Evolutionary conservation across 2,113 vertebrate genomes (phyloP).

Genomic region (Neoarius graeffei): DNA sequence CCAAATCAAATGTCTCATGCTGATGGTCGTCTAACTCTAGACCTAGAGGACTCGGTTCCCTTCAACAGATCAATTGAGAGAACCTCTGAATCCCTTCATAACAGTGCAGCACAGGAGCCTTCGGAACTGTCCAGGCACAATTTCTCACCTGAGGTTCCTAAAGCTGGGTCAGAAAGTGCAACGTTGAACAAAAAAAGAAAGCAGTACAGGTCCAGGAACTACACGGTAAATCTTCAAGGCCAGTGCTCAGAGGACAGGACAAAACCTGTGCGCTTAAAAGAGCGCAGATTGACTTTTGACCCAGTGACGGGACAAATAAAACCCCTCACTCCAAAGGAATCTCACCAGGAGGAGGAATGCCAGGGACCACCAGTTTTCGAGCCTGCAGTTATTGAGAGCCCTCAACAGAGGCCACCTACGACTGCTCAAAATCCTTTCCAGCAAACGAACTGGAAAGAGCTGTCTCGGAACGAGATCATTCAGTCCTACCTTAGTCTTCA

Average conservation of each 20-base stretch:
- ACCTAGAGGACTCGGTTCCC: constrained; percentile 69
- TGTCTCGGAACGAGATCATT: constrained; percentile 95
- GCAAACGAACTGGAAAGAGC: constrained; percentile 98
- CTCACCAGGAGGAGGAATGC: constrained; percentile 77
- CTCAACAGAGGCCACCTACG: constrained; percentile 76
- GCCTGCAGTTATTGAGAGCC: constrained; percentile 82
- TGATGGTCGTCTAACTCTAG: constrained; percentile 72
- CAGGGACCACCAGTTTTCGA: constrained; percentile 66
- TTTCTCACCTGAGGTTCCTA: constrained; percentile 72
- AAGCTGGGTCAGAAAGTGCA: constrained; percentile 76
- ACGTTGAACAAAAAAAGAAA: constrained; percentile 84
- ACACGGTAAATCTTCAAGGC: constrained; percentile 87
- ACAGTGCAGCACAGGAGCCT: constrained; percentile 70
- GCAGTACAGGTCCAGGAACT: constrained; percentile 92
- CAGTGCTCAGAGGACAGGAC: constrained; percentile 84
- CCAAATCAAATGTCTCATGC: constrained; percentile 71
- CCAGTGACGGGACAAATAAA: constrained; percentile 97
- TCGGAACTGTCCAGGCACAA: constrained; percentile 69
- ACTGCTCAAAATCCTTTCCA: constrained; percentile 89
- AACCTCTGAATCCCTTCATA: constrained; percentile 73
- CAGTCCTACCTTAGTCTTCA: constrained; percentile 97
- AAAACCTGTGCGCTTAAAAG: constrained; percentile 97
- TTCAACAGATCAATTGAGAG: constrained; percentile 75
- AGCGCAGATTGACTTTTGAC: constrained; percentile 95
- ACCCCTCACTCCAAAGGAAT: constrained; percentile 91